Evolutionary conservation across 2,113 vertebrate species (phyloP).

Genomic region (Hemichromis elongatus): DNA sequence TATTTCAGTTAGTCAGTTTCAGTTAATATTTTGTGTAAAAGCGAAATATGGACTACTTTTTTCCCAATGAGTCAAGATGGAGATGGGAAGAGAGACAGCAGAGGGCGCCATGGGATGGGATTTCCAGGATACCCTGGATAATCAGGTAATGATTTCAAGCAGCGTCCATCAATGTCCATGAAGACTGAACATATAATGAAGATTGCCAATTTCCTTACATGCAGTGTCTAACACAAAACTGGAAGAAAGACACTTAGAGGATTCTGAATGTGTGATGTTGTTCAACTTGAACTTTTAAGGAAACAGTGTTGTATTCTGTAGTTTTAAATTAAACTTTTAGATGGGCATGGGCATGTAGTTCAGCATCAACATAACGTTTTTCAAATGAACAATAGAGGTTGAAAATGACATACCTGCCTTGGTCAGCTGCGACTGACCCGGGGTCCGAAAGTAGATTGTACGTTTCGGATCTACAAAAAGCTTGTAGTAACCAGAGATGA

Average conservation of each 20-base stretch:
- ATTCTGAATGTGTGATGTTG: background rate
- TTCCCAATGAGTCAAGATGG: slow-evolving; percentile 49
- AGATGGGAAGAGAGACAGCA: slow-evolving; percentile 59
- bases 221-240: slow-evolving; percentile 9
- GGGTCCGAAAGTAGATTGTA: slow-evolving; percentile 84
- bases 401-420: slow-evolving; percentile 88
- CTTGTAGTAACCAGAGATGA: slow-evolving; percentile 96
- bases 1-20: slow-evolving; percentile 27
- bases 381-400: background rate
- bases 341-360: background rate
- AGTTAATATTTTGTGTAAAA: slow-evolving; percentile 24
- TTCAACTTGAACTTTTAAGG: background rate
- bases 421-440: slow-evolving; percentile 89
- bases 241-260: background rate
- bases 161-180: slow-evolving; percentile 36
- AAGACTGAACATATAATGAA: slow-evolving; percentile 14
- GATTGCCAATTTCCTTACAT: slow-evolving; percentile 7
- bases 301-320: background rate
- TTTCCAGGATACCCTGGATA: slow-evolving; percentile 38
- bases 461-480: slow-evolving; percentile 95
- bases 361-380: background rate
- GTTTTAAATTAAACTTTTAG: background rate
- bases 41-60: slow-evolving; percentile 31
- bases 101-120: slow-evolving; percentile 62
- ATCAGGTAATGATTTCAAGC: slow-evolving; percentile 55